Evolutionary conservation across 2,888 invertebrate species (phyloP).

Genomic region (Adela reaumurella): DNA sequence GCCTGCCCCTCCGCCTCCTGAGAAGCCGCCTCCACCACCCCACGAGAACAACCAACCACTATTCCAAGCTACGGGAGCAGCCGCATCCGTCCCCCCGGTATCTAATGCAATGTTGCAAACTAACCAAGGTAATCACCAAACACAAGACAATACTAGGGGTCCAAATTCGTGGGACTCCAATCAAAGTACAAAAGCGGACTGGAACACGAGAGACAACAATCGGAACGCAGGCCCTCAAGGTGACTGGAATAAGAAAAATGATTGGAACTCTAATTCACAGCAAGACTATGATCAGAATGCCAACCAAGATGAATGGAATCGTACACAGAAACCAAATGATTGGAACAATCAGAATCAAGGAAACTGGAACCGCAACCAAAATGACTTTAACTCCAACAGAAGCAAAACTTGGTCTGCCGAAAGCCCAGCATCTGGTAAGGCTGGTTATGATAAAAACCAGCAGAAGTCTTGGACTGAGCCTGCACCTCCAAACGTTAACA

Average conservation of each 20-base stretch:
- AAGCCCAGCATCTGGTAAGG: neutral
- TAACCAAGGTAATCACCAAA: neutral
- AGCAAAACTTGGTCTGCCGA: no score
- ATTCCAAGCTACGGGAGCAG: constrained; percentile 12
- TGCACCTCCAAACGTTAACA: neutral
- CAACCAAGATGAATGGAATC: neutral
- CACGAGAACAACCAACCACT: constrained; percentile 44
- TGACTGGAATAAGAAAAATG: no score
- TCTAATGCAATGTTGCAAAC: neutral
- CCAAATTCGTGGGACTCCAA: neutral
- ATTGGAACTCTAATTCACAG: no score
- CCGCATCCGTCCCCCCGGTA: neutral
- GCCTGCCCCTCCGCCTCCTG: constrained; percentile 24
- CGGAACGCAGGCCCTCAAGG: neutral
- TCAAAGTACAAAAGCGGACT: no score
- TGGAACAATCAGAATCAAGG: neutral
- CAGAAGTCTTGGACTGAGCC: neutral
- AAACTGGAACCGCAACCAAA: no score
- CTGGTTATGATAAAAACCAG: neutral
- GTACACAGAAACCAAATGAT: neutral
- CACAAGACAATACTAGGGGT: neutral
- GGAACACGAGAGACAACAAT: no score
- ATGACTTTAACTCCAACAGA: no score
- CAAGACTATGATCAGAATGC: neutral
- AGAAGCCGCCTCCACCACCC: constrained; percentile 29